phyloP scores from a whole-genome alignment of 1,140 invertebrate species.

The Drosophila sp. region DNA sequence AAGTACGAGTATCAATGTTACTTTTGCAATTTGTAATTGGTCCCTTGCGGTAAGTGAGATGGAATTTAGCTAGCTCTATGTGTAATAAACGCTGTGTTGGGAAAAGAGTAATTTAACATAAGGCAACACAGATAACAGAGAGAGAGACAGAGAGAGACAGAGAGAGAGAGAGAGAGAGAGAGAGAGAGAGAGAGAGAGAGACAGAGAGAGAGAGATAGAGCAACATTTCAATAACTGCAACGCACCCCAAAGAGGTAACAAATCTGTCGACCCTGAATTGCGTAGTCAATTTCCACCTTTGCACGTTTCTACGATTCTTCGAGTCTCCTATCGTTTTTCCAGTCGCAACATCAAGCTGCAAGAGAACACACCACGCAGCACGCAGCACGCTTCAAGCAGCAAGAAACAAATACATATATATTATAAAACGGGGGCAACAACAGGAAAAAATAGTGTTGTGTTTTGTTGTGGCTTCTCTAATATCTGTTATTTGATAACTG shows the following conservation, averaged over 20 bases:
- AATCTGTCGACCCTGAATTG: conserved; percentile 15
- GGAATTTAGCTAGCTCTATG: conserved; percentile 15
- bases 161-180: neutral
- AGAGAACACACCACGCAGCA: conserved; percentile 42
- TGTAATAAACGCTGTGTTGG: conserved; percentile 10
- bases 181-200: neutral
- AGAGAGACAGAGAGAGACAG: too few relatives aligned
- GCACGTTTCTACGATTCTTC: conserved; percentile 2
- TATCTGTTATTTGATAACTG: neutral
- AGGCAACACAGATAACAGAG: conserved; percentile 1
- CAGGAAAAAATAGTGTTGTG: neutral
- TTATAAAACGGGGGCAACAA: neutral
- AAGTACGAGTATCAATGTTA: neutral
- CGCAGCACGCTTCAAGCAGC: neutral
- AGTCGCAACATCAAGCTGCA: conserved; percentile 43
- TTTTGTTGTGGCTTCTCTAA: neutral
- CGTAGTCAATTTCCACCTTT: conserved; percentile 29
- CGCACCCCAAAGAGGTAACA: conserved; percentile 1
- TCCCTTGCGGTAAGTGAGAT: conserved; percentile 9
- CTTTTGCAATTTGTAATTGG: conserved; percentile 13
- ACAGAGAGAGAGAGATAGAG: neutral
- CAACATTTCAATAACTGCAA: neutral
- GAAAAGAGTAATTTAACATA: conserved; percentile 8
- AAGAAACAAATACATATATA: too few relatives aligned
- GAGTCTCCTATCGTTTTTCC: conserved; percentile 26